Evolutionary conservation across 1,140 invertebrate species (phyloP), one percentile per base, ranked within the genome.

Genomic region (Drosophila lacteicornis): DNA sequence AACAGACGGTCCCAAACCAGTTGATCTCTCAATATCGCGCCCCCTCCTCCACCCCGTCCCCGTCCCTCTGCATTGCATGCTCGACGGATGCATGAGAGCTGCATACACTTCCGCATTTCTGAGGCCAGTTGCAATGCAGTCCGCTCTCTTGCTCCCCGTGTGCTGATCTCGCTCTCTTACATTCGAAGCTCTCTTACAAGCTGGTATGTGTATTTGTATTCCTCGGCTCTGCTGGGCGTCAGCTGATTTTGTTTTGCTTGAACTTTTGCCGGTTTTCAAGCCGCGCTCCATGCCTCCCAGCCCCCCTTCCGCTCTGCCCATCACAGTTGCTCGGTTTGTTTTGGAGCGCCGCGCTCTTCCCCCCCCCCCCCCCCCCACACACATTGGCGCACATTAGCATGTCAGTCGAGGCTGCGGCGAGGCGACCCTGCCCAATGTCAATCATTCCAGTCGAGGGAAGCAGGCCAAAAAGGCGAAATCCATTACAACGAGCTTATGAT

Each of bases 181-280:
- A 17, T 49, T 43, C 43, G 3, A 12, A 25, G 53, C 38, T 49
- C 60, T 76, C 59, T 45, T 75, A 22, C 42, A 45, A 30, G 50
- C 27, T 22, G 43, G 19, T 51, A 22, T 33, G 17, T 36, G 9
- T 17, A 36, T 59, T 69, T 36, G 9, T 17, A 36, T 59, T 69
- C 61, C 63, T 67, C 45, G 60, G 19, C 50, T 45, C 38, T 47
- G 60, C 69, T 61, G 42, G 40, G 50, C 74, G 77, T 83, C 83
- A 90, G 85, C 85, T 90, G 85, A 86, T 90, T 90, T 90, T 90
- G 85, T 90, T 90, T 90, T 91, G 85, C 86, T 90, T 90, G 86
- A 86, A 90, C 86, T 90, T 90, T 91, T 86, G 82, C 86, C 86
- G 85, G 86, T 67, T 91, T 65, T 58, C 40, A 38, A 50, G 51